Evolutionary conservation across 2,113 vertebrate genomes (phyloP).

Genomic region (Apteryx owenii): DNA sequence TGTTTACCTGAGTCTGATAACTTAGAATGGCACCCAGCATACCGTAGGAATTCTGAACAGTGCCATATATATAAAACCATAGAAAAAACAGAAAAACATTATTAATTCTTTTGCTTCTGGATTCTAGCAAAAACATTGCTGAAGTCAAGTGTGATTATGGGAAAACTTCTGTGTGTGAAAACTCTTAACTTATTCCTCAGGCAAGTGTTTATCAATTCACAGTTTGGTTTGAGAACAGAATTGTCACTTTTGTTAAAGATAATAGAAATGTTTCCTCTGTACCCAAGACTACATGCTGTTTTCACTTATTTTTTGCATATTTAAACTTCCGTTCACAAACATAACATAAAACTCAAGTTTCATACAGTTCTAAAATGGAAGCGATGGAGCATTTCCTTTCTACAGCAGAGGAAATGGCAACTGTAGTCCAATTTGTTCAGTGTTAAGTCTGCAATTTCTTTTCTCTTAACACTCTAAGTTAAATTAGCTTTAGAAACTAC

Average conservation of each 20-base stretch:
- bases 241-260: no score
- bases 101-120: background rate
- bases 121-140: background rate
- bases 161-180: background rate
- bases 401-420: background rate
- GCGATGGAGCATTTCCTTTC: background rate
- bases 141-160: background rate
- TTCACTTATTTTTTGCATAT: background rate
- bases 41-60: background rate
- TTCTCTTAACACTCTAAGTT: background rate
- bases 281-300: background rate
- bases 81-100: background rate
- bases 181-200: background rate
- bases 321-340: background rate
- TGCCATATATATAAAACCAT: background rate
- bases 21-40: background rate
- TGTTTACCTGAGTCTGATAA: background rate
- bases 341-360: background rate
- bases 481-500: background rate
- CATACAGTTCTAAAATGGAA: background rate
- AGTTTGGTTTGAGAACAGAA: no score
- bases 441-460: background rate
- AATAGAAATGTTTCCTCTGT: background rate
- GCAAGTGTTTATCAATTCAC: background rate
- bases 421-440: background rate